Evolutionary conservation across 2,888 invertebrate species (phyloP).

Genomic region (Drosophila demipolita): DNA sequence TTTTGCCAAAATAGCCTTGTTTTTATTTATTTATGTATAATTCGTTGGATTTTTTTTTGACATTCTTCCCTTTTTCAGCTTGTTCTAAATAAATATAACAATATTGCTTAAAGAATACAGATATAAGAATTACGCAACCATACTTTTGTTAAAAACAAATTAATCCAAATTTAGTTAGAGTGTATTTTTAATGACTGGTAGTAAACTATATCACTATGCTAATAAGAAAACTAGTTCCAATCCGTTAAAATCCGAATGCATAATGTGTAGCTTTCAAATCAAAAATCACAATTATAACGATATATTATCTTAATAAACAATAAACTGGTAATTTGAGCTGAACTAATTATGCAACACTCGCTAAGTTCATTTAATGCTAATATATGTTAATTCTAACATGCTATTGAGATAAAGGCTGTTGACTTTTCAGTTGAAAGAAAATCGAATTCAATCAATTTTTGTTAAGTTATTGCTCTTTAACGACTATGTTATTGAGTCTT

Average conservation of each 20-base stretch:
- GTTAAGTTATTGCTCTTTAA: background rate
- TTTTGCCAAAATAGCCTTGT: background rate
- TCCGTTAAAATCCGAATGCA: background rate
- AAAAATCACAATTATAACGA: background rate
- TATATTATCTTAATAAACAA: background rate
- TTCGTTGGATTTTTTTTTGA: background rate
- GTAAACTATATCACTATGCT: background rate
- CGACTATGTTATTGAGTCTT: background rate
- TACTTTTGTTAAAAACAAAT: background rate
- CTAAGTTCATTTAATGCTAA: background rate
- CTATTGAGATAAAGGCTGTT: background rate
- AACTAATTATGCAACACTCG: background rate
- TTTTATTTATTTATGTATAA: background rate
- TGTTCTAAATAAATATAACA: background rate
- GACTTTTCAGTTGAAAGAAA: background rate
- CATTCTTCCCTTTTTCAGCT: background rate
- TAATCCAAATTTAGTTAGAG: background rate
- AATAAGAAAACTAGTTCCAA: conserved; percentile 2
- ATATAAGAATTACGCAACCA: background rate
- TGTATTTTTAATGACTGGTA: conserved; percentile 1
- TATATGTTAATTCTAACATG: background rate
- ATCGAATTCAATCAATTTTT: background rate
- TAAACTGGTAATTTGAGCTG: background rate
- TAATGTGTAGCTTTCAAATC: background rate
- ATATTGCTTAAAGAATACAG: background rate